Percentiles rank a stretch among this genome's conserved stretches.
Evolutionary conservation across 2,888 invertebrate species (phyloP).

Genomic region (Synanthedon myopaeformis): DNA sequence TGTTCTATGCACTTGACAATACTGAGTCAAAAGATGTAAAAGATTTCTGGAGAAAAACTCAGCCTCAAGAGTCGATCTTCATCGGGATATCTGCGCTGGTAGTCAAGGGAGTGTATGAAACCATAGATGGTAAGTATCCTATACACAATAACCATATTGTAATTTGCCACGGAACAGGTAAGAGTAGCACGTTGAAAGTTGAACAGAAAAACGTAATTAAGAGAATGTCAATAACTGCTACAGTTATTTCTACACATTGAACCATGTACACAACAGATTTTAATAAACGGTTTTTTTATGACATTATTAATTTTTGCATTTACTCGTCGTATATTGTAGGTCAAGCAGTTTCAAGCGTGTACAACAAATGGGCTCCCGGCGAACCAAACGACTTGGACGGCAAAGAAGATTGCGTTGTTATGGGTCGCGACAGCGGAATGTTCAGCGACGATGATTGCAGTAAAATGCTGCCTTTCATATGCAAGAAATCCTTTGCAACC

Average conservation of each 20-base stretch:
- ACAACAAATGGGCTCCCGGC: conserved; percentile 33
- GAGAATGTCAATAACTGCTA: too few relatives aligned
- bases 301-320: neutral
- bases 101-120: conserved; percentile 34
- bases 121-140: conserved; percentile 22
- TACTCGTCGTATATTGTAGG: neutral
- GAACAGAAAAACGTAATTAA: too few relatives aligned
- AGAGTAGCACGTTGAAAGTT: too few relatives aligned
- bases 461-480: conserved; percentile 32
- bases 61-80: conserved; percentile 18
- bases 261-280: too few relatives aligned
- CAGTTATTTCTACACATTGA: too few relatives aligned
- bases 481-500: conserved; percentile 33
- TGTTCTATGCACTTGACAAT: conserved; percentile 38
- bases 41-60: conserved; percentile 20
- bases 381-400: conserved; percentile 36
- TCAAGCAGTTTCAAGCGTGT: conserved; percentile 25
- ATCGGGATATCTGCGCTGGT: conserved; percentile 32
- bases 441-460: conserved; percentile 35
- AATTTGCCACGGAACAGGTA: too few relatives aligned
- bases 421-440: conserved; percentile 17
- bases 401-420: conserved; percentile 31
- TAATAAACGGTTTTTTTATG: too few relatives aligned
- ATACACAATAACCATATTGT: too few relatives aligned
- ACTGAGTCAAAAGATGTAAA: conserved; percentile 26